phyloP scores from a whole-genome alignment of 2,888 invertebrate species.

The Arenicola marina region DNA sequence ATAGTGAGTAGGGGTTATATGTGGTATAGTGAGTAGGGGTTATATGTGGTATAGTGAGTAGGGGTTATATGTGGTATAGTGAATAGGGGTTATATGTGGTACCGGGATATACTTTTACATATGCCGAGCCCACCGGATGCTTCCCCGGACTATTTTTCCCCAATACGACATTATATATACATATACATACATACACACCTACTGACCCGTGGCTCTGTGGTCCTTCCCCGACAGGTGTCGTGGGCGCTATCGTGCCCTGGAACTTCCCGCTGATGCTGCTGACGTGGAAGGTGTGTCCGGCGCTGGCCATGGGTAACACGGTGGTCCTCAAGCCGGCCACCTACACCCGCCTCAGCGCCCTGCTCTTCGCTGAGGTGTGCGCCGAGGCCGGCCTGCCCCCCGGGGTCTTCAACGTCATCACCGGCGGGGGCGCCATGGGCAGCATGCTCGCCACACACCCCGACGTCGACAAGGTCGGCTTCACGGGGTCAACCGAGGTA shows the following conservation, averaged over 20 bases:
- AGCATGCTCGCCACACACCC: constrained; percentile 53
- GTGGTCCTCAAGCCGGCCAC: constrained; percentile 63
- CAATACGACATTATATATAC: no score
- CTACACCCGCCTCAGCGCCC: constrained; percentile 60
- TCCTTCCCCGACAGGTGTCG: no score
- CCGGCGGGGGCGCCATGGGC: constrained; percentile 56
- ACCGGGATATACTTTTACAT: no score
- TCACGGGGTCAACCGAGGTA: constrained; percentile 60
- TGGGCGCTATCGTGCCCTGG: constrained; percentile 62
- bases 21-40: no score
- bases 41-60: no score
- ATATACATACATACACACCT: no score
- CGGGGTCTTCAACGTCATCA: constrained; percentile 63
- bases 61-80: no score
- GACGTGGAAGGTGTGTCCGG: constrained; percentile 64
- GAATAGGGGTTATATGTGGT: no score
- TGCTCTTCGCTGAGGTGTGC: constrained; percentile 64
- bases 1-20: no score
- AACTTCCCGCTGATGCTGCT: constrained; percentile 63
- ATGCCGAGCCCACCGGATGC: no score
- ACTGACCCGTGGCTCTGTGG: no score
- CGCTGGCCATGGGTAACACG: constrained; percentile 65
- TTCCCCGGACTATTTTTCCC: no score
- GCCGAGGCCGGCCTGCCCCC: constrained; percentile 63
- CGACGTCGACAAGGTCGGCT: constrained; percentile 60